Base-by-base conservation (phyloP, 2,888 invertebrate genomes). In the Hydropsyche betteni region DNA sequence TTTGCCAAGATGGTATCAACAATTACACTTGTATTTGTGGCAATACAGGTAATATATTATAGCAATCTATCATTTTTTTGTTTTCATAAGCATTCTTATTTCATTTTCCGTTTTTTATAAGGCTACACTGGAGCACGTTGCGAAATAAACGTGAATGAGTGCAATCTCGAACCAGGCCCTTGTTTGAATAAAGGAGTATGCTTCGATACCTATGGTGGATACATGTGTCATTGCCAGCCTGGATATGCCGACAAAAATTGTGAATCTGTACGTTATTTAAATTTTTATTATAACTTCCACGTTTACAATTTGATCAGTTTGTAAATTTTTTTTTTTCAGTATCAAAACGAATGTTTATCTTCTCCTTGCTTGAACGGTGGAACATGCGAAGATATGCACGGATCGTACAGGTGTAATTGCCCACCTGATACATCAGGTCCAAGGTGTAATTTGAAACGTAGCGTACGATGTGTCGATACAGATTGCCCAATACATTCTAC, bases 181-280 rank as follows among this genome's bases (percentile, higher is more conserved):
- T 93, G 93, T 81, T 82, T 88, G 69, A 93, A 94, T 80, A 90
- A 90, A 79, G 95, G 94, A 36, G 88, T 89, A 64, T 95, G 95
- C 85, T 94, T 91, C 84, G 94, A 95, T 84, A 93, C 91, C 74
- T 94, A 94, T 84, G 95, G 95, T 12, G 88, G 91, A 71, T 96
- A 83, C 83, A 86, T 91, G 80, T 96, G 96, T 83, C 91, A 92
- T 81, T 96, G 96, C 84, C 88, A 87, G 74, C 87, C 89, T 10
- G 94, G 94, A n/a, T 95, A 91, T 86, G 92, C 91, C 74, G 96
- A 96, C 36, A 90, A 90, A 77, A 91, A 92, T 79, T 96, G 96
- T 83, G 92, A 94, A 81, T 86, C 87, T 82, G 91, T 91, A 81
- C 84, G 85, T 83, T 8, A 58, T 61, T 14, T 74, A 36, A n/a